A percentile compares a stretch with the other conserved stretches of the same genome.
Evolutionary conservation across 2,113 vertebrate genomes (phyloP).

Genomic region (Psammodynastes pulverulentus): DNA sequence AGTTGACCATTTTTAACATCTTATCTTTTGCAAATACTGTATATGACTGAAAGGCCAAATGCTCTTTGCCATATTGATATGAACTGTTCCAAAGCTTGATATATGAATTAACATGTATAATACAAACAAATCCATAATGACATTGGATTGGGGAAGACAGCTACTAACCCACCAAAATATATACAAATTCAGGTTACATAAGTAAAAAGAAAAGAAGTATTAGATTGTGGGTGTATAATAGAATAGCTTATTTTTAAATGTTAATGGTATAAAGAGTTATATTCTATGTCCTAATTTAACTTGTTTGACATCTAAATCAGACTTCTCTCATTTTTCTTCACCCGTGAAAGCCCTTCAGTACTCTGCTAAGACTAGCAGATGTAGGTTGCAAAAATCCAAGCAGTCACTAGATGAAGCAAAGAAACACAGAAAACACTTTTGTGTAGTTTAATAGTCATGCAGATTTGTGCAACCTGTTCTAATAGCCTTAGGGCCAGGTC

Average conservation of each 20-base stretch:
- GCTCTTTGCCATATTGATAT: constrained; percentile 48
- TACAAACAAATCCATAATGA: constrained; percentile 44
- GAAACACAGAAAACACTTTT: neutral
- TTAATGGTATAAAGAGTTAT: neutral
- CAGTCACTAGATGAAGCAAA: neutral
- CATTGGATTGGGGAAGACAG: constrained; percentile 38
- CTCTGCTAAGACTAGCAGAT: no score
- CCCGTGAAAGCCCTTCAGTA: no score
- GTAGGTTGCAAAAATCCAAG: neutral
- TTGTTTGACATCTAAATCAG: neutral
- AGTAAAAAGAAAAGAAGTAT: constrained; percentile 8
- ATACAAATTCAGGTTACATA: constrained; percentile 29
- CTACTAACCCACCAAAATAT: constrained; percentile 31
- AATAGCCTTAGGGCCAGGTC: neutral
- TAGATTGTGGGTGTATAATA: neutral
- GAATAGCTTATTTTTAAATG: neutral
- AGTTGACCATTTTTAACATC: constrained; percentile 62
- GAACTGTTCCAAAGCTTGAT: constrained; percentile 51
- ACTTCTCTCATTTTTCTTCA: neutral
- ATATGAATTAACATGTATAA: constrained; percentile 56
- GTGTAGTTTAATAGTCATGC: neutral
- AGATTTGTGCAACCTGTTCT: neutral
- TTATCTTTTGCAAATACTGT: constrained; percentile 65
- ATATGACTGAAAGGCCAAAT: constrained; percentile 55
- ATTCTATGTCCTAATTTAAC: neutral